These are phyloP conservation scores for Dolichallabes microphthalmus DNA, from an alignment of 2,113 vertebrate genomes.

Conservation along the genomic window DNA sequence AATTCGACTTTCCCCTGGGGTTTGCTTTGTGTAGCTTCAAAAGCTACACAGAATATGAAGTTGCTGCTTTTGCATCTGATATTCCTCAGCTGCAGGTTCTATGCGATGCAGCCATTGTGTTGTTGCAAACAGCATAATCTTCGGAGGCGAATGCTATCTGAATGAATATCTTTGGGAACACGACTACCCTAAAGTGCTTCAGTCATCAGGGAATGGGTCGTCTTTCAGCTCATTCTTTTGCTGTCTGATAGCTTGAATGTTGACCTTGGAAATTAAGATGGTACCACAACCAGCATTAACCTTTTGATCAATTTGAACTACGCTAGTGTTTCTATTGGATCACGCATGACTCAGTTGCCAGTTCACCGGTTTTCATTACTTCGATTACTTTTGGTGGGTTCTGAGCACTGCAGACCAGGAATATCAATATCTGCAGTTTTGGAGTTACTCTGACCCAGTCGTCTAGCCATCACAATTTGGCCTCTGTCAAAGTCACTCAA, in stretches of 20 bases:
- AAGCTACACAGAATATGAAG: not conserved
- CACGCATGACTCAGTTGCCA: too few relatives aligned
- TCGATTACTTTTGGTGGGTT: too few relatives aligned
- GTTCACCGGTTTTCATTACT: too few relatives aligned
- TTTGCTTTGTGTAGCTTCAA: not conserved
- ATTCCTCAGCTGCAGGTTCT: not conserved
- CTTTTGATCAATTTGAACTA: too few relatives aligned
- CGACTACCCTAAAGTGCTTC: not conserved
- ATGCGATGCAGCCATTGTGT: not conserved
- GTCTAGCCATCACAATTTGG: too few relatives aligned
- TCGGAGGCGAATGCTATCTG: not conserved
- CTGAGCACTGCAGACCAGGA: too few relatives aligned
- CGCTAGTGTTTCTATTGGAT: too few relatives aligned
- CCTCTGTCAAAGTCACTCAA: too few relatives aligned
- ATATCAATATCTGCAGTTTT: too few relatives aligned
- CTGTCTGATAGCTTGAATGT: not conserved
- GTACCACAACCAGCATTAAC: too few relatives aligned
- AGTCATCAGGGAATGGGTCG: not conserved
- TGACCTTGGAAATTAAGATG: not conserved
- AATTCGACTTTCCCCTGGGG: not conserved
- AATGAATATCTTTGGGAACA: not conserved
- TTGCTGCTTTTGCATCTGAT: not conserved
- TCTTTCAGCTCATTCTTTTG: not conserved
- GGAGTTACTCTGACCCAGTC: too few relatives aligned
- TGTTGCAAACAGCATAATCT: not conserved